phyloP scores from a whole-genome alignment of 1,140 invertebrate species.

The Camponotus vicinus region DNA sequence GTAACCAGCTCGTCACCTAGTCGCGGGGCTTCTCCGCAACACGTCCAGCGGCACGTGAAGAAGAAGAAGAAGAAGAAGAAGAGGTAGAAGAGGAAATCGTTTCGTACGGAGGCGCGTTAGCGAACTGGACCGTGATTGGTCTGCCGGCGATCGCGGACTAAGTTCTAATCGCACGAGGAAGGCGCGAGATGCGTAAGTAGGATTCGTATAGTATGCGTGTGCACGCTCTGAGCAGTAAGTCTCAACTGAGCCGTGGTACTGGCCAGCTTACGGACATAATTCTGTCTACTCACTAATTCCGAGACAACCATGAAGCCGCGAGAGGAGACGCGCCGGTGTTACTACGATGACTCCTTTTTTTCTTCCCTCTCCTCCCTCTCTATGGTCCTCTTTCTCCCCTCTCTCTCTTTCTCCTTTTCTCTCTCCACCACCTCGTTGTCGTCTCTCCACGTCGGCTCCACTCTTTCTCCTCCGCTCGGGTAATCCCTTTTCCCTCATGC shows the following conservation, averaged over 20 bases:
- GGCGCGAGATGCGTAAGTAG: slow-evolving; percentile 68
- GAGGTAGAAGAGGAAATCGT: slow-evolving; percentile 43
- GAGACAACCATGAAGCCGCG: slow-evolving; percentile 80
- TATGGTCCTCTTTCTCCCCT: slow-evolving; percentile 42
- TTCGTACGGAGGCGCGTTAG: slow-evolving; percentile 53
- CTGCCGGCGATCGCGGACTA: slow-evolving; percentile 61
- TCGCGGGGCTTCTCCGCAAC: slow-evolving; percentile 22
- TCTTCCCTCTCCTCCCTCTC: slow-evolving; percentile 69
- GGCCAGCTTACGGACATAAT: slow-evolving; percentile 85
- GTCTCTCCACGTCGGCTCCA: slow-evolving; percentile 44
- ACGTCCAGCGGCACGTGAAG: slow-evolving; percentile 36
- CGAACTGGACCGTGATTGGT: slow-evolving; percentile 68
- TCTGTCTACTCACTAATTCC: slow-evolving; percentile 86
- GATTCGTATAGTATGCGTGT: slow-evolving; percentile 79
- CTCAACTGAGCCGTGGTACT: slow-evolving; percentile 84
- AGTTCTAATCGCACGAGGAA: slow-evolving; percentile 73
- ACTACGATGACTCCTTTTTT: slow-evolving; percentile 78
- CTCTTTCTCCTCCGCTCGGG: slow-evolving; percentile 61
- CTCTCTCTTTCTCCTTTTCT: slow-evolving; percentile 23
- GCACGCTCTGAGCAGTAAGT: slow-evolving; percentile 84
- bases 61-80: slow-evolving; percentile 31
- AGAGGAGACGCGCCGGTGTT: slow-evolving; percentile 77
- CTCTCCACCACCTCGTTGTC: slow-evolving; percentile 28
- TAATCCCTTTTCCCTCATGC: slow-evolving; percentile 70
- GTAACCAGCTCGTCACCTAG: slow-evolving; percentile 21